Base-by-base conservation (phyloP, 2,888 invertebrate genomes). In the Alsophila aescularia region DNA sequence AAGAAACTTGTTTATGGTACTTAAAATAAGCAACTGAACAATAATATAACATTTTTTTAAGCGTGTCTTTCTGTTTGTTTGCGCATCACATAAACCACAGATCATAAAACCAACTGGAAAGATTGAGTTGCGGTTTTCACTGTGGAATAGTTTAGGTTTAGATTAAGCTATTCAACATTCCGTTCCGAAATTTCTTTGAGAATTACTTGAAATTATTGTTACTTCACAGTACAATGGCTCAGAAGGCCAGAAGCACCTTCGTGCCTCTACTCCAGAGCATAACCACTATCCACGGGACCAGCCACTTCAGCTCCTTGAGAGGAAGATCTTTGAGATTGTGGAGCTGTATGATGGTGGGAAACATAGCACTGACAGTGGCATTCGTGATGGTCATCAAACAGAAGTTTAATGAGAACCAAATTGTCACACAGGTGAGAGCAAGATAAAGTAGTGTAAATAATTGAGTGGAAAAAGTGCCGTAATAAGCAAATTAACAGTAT, bases 361-460 rank as follows among this genome's bases (percentile, higher is more conserved):
- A 81, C 50, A 1, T 79, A 0, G 1, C 75, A 0, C 35, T 80
- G 5, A 85, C 81, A 0, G 47, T 73, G 0, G 60, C 64, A 0
- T 85, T 85, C 37, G 58, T 89, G 9, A 29, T 82, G 14, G 70
- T 83, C 0, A 80, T 87, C 18, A 81, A 73, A 27, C 60, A 80
- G 5, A 79, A 81, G 61, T 87, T 81, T 32, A 73, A 79, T 18
- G 79, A 78, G 15, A 83, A 80, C 27, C 79, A 83, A 53, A 81
- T 90, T 24, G 77, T 83, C 7, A 90, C 87, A 1, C 66, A 75
- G 73, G 90, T 88, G 52, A 45, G 44, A n/a, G n/a, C n/a, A n/a
- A n/a, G n/a, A n/a, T n/a, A n/a, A n/a, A n/a, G n/a, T n/a, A n/a
- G n/a, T n/a, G n/a, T n/a, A n/a, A n/a, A n/a, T n/a, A n/a, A n/a